A percentile compares a stretch with the other conserved stretches of the same genome.
phyloP scores from a whole-genome alignment of 2,797 vertebrate species.

The Halcyon chelicuti region DNA sequence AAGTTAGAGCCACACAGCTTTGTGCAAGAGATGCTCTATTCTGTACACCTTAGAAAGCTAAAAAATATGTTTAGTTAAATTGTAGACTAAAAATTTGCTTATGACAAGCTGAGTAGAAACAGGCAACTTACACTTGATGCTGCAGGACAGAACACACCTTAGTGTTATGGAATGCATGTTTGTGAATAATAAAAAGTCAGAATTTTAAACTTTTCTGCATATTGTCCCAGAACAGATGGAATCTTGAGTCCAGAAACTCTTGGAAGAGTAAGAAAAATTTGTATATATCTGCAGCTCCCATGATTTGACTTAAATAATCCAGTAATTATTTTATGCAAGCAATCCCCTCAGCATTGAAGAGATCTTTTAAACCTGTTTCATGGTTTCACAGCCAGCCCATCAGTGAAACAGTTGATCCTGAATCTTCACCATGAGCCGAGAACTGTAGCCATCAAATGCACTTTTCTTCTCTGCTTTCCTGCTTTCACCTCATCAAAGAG shows the following conservation, averaged over 20 bases:
- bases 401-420: neutral
- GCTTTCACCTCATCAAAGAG: neutral
- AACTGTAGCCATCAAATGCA: neutral
- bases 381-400: neutral
- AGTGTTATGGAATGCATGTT: neutral
- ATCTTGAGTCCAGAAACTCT: neutral
- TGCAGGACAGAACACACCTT: neutral
- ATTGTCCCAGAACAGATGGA: neutral
- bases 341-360: neutral
- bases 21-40: neutral
- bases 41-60: neutral
- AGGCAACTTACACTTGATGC: neutral
- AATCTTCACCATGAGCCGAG: neutral
- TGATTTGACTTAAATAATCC: neutral
- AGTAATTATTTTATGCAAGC: neutral
- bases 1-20: neutral
- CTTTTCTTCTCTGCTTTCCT: neutral
- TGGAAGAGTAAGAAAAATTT: neutral
- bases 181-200: neutral
- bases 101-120: neutral
- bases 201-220: neutral
- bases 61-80: neutral
- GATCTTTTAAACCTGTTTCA: neutral
- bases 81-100: neutral
- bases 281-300: neutral